Percentiles rank a stretch among this genome's conserved stretches.
Evolutionary conservation across 2,113 vertebrate species (phyloP).

Genomic region (Coptodon rendalli): DNA sequence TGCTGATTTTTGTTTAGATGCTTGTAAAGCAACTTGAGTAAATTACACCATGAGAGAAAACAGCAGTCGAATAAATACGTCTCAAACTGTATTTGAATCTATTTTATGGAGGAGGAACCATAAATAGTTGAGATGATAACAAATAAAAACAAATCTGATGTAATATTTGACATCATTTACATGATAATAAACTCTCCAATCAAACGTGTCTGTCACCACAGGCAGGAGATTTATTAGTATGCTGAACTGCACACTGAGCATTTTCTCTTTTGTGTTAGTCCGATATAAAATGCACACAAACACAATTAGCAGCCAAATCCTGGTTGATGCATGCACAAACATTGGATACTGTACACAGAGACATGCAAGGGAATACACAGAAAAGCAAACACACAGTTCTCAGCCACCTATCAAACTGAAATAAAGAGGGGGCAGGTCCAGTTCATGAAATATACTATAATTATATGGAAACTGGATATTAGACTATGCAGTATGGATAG

Average conservation of each 20-base stretch:
- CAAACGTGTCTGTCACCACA: neutral
- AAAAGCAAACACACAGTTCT: neutral
- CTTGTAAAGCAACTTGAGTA: neutral
- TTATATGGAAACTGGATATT: neutral
- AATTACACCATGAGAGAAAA: neutral
- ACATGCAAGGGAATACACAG: constrained; percentile 9
- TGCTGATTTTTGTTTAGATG: neutral
- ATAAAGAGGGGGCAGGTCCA: neutral
- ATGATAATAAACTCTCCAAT: neutral
- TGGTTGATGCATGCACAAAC: neutral
- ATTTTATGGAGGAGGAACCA: neutral
- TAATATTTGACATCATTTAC: neutral
- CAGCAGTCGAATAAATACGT: neutral
- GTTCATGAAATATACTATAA: neutral
- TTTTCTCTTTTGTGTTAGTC: neutral
- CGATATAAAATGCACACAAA: neutral
- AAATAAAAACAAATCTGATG: neutral
- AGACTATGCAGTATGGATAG: neutral
- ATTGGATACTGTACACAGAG: neutral
- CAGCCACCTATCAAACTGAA: neutral
- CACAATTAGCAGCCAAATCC: neutral
- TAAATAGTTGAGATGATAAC: neutral
- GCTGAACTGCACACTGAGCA: neutral
- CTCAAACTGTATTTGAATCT: neutral
- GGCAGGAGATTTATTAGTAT: neutral